A percentile compares a stretch with the other conserved stretches of the same genome.
Evolutionary conservation across 1,140 invertebrate species (phyloP).

Genomic region (Helicoverpa armigera): DNA sequence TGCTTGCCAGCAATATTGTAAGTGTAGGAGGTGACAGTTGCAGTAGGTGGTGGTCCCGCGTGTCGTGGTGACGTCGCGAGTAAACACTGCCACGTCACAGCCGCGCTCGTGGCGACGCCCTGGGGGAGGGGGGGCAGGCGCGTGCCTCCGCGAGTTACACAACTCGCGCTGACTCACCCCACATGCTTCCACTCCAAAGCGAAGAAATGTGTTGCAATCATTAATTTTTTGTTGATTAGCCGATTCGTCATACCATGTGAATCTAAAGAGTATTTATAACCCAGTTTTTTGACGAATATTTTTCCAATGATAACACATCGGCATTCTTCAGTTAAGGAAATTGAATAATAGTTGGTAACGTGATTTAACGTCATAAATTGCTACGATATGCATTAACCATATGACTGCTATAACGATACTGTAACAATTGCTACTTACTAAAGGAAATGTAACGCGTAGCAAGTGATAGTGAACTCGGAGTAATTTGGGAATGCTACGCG

Average conservation of each 20-base stretch:
- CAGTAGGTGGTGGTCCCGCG: too few species aligned
- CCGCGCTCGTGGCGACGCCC: not conserved
- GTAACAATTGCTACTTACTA: not conserved
- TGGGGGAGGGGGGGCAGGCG: not conserved
- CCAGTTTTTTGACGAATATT: not conserved
- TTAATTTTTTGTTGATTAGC: conserved; percentile 11
- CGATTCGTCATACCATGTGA: not conserved
- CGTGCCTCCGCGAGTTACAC: not conserved
- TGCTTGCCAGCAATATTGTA: too few species aligned
- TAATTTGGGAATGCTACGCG: conserved; percentile 1
- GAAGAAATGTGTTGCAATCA: conserved; percentile 22
- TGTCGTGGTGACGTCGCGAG: too few species aligned
- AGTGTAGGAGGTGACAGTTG: too few species aligned
- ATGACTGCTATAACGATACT: not conserved
- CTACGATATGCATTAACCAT: not conserved
- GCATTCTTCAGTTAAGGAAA: too few species aligned
- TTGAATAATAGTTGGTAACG: too few species aligned
- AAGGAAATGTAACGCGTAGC: not conserved
- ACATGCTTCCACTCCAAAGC: not conserved
- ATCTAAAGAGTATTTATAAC: not conserved
- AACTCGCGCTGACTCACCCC: conserved; percentile 2
- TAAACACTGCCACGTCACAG: too few species aligned
- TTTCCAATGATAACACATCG: not conserved
- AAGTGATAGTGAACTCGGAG: not conserved
- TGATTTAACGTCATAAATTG: not conserved